Evolutionary conservation across 1,140 invertebrate species (phyloP), one percentile per base, ranked within the genome.

Genomic region (Trichonephila clavipes): DNA sequence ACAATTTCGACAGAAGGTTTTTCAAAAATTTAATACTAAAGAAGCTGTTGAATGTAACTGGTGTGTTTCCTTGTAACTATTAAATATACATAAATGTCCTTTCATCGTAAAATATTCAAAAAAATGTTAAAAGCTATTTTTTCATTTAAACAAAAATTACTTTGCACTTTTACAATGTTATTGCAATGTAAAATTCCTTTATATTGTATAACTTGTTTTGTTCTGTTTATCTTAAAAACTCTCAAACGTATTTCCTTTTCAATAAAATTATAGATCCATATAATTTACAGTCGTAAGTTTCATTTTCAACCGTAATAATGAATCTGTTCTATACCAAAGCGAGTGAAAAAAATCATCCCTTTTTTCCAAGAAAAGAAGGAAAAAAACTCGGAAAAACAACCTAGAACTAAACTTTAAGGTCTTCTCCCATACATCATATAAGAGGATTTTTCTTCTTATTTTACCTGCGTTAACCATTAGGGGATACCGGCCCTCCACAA

Each of bases 391-490:
- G 34, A 40, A 40, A 51, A 24, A 69, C 66, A 24, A n/a, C 24
- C n/a, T 24, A 6, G 14, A 69, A 69, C n/a, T 69, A 69, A 69
- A 69, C 66, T 69, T 69, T 69, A 69, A 69, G 66, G 24, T 14
- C 24, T 69, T 69, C 66, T n/a, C 66, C 66, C 14, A 69, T 69
- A 69, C 66, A 69, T 69, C 66, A 69, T 69, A 69, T 14, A 14
- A 69, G n/a, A 7, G n/a, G n/a, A n/a, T 28, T 69, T 69, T 69
- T 69, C n/a, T n/a, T n/a, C 12, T 61, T n/a, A 51, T 44, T 51
- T 85, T 85, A 86, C 83, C 83, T 86, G 83, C 5, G 58, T 24
- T 59, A 21, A 58, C 44, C 83, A 86, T 86, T 86, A 86, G 58
- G 83, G 58, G 44, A 44, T 85, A n/a, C 83, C 3, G 19, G 51